Base-by-base conservation (phyloP, 2,888 invertebrate genomes). In the Drepana falcataria region DNA sequence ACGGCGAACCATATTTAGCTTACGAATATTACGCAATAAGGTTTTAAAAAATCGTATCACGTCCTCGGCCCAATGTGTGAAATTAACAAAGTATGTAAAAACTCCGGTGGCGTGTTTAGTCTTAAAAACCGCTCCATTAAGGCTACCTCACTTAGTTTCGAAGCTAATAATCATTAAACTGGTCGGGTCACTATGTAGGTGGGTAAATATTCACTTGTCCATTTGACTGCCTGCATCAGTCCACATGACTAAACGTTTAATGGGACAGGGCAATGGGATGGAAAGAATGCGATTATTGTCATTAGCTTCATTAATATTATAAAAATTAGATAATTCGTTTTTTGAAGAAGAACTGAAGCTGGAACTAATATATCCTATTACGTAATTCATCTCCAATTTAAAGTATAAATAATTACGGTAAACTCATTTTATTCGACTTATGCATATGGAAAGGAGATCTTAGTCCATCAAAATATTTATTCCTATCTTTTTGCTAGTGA, bases 21-120 rank as follows among this genome's bases (percentile, higher is more conserved):
- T 69, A 75, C 62, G 61, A 61, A 68, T 58, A 62, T 61, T 48
- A 69, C 69, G 79, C 81, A 85, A 82, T 81, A 78, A 66, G 76
- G 77, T 74, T 79, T 85, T 81, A 74, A 81, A 78, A 83, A 79
- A 80, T 77, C 75, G 66, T 65, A 79, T 84, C 87, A 87, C 86
- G 86, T 84, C 64, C 74, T 58, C 62, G 52, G 57, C 65, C 71
- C 73, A 72, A 73, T 70, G 68, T 65, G 68, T 69, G 65, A 71
- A 71, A 68, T 71, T 69, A 66, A 69, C 63, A 65, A 65, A 64
- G 59, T 61, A 60, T 68, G 60, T 55, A 55, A 61, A 55, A 53
- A 47, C 9, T 48, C 40, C 59, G 59, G 59, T 55, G 35, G 51
- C 53, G 54, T 60, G 55, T 58, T 56, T 47, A 21, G 2, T 52